These are phyloP conservation scores for Archips xylosteana DNA, from an alignment of 2,888 invertebrate genomes.

Conservation along the genomic window DNA sequence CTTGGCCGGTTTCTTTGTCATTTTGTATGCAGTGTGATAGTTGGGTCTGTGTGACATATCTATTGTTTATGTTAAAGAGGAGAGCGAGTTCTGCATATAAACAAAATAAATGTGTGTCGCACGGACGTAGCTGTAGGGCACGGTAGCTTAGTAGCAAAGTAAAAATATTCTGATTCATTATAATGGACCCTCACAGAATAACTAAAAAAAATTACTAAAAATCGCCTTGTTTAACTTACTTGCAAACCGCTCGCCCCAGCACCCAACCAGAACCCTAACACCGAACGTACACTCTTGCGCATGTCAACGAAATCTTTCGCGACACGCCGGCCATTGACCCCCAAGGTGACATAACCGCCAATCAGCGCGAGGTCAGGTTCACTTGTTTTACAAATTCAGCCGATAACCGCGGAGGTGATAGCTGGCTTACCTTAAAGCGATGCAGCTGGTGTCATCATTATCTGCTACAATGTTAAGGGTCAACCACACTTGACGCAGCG, in stretches of 20 bases:
- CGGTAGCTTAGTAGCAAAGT: no score
- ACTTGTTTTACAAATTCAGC: conserved; percentile 20
- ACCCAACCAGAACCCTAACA: neutral
- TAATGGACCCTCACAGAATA: no score
- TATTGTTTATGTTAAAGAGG: no score
- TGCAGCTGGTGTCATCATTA: neutral
- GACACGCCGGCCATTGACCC: conserved; percentile 11
- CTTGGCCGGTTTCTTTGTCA: no score
- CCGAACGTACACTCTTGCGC: neutral
- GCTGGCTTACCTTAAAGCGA: neutral
- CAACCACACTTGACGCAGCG: no score
- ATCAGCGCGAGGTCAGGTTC: conserved; percentile 15
- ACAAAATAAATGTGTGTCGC: no score
- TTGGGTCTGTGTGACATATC: no score
- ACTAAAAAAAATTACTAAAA: no score
- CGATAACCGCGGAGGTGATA: neutral
- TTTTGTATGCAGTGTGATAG: no score
- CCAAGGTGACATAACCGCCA: conserved; percentile 25
- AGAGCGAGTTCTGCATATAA: no score
- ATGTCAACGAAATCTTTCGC: conserved; percentile 4
- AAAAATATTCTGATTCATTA: no score
- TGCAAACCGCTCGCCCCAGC: neutral
- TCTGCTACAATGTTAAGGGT: neutral
- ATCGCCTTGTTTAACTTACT: neutral
- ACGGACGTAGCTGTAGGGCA: no score